A percentile compares a stretch with the other conserved stretches of the same genome.
Conservation (phyloP, 2,113 vertebrate genomes). For the Corythaeola cristata region DNA sequence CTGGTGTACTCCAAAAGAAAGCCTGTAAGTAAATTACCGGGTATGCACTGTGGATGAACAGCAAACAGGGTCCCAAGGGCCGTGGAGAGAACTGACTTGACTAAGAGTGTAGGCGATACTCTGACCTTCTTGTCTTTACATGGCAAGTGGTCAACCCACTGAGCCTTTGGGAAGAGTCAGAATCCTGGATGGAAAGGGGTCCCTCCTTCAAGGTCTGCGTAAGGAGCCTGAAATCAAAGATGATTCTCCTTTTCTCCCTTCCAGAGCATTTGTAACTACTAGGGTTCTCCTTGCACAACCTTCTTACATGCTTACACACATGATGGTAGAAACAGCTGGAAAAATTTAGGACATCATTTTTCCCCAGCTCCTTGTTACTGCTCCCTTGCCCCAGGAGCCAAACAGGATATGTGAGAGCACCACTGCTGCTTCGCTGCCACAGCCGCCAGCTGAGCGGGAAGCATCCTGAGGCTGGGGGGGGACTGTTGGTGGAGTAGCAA, state of each 20-base stretch:
- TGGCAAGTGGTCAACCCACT: not conserved
- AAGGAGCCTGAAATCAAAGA: not conserved
- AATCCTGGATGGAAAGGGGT: fast-evolving
- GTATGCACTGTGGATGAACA: too few species aligned
- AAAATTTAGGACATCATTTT: not conserved
- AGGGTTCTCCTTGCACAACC: not conserved
- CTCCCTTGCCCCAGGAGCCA: not conserved
- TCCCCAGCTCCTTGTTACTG: not conserved
- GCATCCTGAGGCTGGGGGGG: not conserved
- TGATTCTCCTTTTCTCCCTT: not conserved
- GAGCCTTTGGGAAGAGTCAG: not conserved
- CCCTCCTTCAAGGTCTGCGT: not conserved
- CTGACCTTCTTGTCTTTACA: not conserved
- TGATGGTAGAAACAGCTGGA: not conserved
- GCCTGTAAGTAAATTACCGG: not conserved
- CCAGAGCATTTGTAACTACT: not conserved
- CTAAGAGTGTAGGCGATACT: not conserved
- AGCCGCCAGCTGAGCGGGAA: fast-evolving
- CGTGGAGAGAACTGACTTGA: not conserved
- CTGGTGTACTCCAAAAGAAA: not conserved
- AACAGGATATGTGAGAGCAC: not conserved
- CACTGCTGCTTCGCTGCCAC: fast-evolving
- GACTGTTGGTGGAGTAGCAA: not conserved
- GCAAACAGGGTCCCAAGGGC: not conserved
- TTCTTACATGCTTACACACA: not conserved